phyloP scores from a whole-genome alignment of 1,140 invertebrate genomes.

The Halesus radiatus region DNA sequence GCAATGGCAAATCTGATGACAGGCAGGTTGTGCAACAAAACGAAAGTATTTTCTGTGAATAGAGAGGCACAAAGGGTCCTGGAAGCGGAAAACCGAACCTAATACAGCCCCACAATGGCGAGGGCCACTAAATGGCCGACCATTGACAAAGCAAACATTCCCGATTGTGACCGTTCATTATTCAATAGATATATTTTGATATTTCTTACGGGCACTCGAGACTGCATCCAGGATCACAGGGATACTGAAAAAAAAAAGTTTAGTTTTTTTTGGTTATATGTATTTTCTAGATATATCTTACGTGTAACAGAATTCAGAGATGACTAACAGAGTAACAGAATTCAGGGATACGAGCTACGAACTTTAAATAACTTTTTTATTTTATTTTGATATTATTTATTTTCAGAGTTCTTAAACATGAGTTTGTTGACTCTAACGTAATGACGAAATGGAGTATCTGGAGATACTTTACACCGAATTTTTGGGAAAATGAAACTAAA shows the following conservation, averaged over 20 bases:
- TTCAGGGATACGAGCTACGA: too few species aligned
- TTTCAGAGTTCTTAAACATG: too few species aligned
- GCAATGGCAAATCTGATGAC: conserved; percentile 44
- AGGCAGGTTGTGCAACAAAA: conserved; percentile 52
- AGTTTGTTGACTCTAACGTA: too few species aligned
- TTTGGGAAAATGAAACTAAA: too few species aligned
- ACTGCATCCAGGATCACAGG: conserved; percentile 3
- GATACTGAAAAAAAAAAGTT: neutral
- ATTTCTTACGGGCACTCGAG: conserved; percentile 50
- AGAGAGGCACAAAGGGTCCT: conserved; percentile 40
- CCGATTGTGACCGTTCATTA: conserved; percentile 45
- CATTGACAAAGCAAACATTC: conserved; percentile 52
- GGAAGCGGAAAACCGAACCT: conserved; percentile 57
- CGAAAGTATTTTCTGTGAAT: conserved; percentile 45
- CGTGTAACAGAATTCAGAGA: too few species aligned
- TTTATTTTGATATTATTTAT: too few species aligned
- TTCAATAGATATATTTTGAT: conserved; percentile 48
- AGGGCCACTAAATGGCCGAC: conserved; percentile 54
- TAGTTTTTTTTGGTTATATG: too few species aligned
- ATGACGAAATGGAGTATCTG: too few species aligned
- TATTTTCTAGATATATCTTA: too few species aligned
- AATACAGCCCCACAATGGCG: conserved; percentile 53
- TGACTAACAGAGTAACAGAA: too few species aligned
- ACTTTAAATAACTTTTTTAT: too few species aligned
- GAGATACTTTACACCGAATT: too few species aligned